phyloP scores from a whole-genome alignment of 1,140 invertebrate species.

The Heliconius hewitsoni region DNA sequence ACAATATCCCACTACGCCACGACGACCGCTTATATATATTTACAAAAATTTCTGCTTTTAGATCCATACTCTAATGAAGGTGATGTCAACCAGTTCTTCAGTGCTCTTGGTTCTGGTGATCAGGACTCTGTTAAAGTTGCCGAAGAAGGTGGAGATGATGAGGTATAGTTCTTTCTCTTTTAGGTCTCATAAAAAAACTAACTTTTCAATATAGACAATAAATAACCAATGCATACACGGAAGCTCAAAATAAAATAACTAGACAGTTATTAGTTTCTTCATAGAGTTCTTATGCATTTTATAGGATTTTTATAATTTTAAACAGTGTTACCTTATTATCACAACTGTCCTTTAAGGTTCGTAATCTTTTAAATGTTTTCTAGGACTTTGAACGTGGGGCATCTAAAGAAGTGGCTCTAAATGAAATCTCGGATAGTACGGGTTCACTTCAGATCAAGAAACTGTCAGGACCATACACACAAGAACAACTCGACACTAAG shows the following conservation, averaged over 20 bases:
- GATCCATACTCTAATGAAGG: slow-evolving; percentile 81
- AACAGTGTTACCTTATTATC: no score
- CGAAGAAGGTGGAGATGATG: slow-evolving; percentile 85
- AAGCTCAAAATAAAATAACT: no score
- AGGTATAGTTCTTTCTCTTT: slow-evolving; percentile 49
- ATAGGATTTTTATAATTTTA: no score
- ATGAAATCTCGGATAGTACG: slow-evolving; percentile 87
- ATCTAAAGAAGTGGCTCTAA: slow-evolving; percentile 83
- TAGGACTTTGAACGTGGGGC: slow-evolving; percentile 82
- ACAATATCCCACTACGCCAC: no score
- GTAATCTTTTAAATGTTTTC: neutral
- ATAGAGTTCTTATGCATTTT: no score
- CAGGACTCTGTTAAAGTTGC: slow-evolving; percentile 85
- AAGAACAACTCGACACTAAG: slow-evolving; percentile 86
- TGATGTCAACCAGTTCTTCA: slow-evolving; percentile 87
- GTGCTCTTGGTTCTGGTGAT: slow-evolving; percentile 86
- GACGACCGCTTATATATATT: neutral
- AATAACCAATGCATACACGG: no score
- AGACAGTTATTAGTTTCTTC: no score
- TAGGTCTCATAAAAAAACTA: no score
- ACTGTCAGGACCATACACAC: slow-evolving; percentile 85
- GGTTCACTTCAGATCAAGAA: slow-evolving; percentile 85
- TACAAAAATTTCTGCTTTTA: neutral
- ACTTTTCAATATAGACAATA: no score
- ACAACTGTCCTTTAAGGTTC: no score